Conservation (phyloP, 2,113 vertebrate species). For the Physeter macrocephalus region DNA sequence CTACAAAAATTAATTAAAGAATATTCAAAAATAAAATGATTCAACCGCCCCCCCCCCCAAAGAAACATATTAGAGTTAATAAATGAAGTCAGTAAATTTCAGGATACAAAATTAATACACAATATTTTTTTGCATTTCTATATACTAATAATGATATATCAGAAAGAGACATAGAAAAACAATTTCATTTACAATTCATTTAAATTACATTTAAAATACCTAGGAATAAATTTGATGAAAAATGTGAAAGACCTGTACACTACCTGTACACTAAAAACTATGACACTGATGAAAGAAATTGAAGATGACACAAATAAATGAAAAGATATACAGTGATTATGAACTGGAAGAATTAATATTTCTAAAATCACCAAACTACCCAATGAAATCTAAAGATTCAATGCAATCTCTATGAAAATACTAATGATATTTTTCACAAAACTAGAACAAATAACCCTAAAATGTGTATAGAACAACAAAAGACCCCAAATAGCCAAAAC, state of each 20-base stretch:
- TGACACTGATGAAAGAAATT: background rate
- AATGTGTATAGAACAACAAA: background rate
- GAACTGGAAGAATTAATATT: background rate
- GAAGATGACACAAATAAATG: background rate
- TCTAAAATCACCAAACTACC: background rate
- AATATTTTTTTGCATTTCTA: background rate
- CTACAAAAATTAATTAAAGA: background rate
- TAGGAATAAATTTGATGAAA: background rate
- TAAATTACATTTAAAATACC: background rate
- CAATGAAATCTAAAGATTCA: background rate
- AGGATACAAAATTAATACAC: background rate
- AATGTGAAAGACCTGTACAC: background rate
- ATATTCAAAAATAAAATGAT: background rate
- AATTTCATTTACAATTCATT: background rate
- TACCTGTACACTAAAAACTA: background rate
- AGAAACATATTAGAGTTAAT: background rate
- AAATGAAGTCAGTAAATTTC: background rate
- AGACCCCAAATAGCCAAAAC: background rate
- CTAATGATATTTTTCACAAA: background rate
- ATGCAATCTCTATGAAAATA: background rate
- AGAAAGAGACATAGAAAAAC: background rate
- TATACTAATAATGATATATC: background rate
- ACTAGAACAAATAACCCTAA: background rate
- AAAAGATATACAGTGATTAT: background rate
- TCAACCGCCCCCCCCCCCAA: no score